Evolutionary conservation across 2,113 vertebrate genomes (phyloP).

Genomic region (Sinocyclocheilus grahami): DNA sequence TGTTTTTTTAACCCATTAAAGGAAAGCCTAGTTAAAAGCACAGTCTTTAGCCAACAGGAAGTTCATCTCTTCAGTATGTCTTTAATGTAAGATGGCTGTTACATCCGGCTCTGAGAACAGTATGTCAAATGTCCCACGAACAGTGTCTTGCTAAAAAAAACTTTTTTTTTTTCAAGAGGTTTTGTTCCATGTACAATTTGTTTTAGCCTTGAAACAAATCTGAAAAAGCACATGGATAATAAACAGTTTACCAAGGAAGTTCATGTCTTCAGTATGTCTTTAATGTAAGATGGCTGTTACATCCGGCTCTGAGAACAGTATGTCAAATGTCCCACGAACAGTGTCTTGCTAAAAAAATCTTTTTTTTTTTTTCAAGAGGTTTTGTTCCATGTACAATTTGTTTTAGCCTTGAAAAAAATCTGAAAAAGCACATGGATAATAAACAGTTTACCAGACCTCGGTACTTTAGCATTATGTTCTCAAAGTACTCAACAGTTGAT

Average conservation of each 20-base stretch:
- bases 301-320: slow-evolving; percentile 42
- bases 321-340: slow-evolving; percentile 22
- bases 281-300: slow-evolving; percentile 30
- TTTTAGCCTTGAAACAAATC: neutral
- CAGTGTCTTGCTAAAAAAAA: neutral
- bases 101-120: slow-evolving; percentile 42
- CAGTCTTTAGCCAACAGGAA: neutral
- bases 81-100: slow-evolving; percentile 33
- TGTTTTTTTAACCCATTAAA: slow-evolving; percentile 23
- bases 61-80: slow-evolving; percentile 36
- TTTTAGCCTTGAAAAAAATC: neutral
- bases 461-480: neutral
- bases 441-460: neutral
- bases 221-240: neutral
- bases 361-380: neutral
- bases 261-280: slow-evolving; percentile 38
- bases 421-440: neutral
- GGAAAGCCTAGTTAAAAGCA: slow-evolving; percentile 24
- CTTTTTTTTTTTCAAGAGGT: neutral
- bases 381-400: neutral
- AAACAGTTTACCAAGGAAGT: slow-evolving; percentile 12
- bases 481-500: neutral
- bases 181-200: neutral
- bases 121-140: slow-evolving; percentile 21
- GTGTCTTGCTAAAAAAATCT: neutral